A percentile compares a stretch with the other conserved stretches of the same genome.
Conservation (phyloP, 2,113 vertebrate species). For the Morone chrysops region DNA sequence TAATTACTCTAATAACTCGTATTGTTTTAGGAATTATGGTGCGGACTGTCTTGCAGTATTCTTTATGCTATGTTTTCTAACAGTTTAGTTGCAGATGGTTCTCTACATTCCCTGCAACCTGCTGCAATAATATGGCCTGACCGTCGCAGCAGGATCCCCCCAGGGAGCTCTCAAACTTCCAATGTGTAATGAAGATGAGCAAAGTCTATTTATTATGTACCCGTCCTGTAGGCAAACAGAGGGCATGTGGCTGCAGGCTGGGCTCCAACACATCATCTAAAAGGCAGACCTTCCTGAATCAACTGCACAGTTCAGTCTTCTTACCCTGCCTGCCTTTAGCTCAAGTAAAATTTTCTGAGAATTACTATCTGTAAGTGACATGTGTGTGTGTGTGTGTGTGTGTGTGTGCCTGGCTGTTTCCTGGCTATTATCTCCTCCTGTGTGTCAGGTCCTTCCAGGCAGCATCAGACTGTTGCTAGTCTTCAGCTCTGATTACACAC, state of each 20-base stretch:
- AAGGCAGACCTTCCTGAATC: constrained; percentile 12
- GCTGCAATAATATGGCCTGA: background rate
- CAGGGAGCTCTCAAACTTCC: background rate
- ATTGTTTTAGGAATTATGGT: background rate
- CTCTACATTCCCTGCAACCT: background rate
- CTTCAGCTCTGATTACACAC: constrained; percentile 64
- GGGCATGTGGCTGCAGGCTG: background rate
- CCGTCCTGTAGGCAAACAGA: background rate
- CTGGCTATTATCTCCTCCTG: constrained; percentile 30
- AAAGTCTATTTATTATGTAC: background rate
- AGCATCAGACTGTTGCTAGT: constrained; percentile 48
- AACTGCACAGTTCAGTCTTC: background rate
- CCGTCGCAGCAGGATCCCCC: background rate
- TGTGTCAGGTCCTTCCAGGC: constrained; percentile 51
- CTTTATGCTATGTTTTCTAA: background rate
- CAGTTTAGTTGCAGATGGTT: background rate
- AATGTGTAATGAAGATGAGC: background rate
- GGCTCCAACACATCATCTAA: background rate
- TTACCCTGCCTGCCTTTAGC: constrained; percentile 5
- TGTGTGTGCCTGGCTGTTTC: constrained; percentile 15
- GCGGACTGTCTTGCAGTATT: background rate
- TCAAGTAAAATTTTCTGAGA: constrained; percentile 14
- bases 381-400: background rate
- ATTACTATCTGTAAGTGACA: background rate
- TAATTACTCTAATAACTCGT: background rate